phyloP scores from a whole-genome alignment of 2,797 vertebrate genomes.

The Megalops cyprinoides region DNA sequence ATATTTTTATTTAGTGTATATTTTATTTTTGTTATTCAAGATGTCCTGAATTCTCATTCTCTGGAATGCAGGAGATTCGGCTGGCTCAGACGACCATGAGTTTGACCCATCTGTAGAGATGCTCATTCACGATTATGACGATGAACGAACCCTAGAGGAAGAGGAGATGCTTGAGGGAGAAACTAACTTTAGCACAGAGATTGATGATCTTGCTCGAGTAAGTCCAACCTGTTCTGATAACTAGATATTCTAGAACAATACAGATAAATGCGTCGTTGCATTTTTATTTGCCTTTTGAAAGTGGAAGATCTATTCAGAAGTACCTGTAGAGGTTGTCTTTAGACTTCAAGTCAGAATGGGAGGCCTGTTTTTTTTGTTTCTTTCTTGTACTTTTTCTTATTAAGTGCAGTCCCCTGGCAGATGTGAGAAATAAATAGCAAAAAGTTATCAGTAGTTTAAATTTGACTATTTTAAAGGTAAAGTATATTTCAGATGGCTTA shows the following conservation, averaged over 20 bases:
- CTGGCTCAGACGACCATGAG: constrained; percentile 88
- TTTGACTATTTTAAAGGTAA: too few relatives aligned
- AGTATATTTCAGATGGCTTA: too few relatives aligned
- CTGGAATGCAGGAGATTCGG: constrained; percentile 77
- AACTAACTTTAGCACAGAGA: constrained; percentile 82
- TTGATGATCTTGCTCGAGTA: constrained; percentile 85
- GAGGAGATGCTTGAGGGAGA: constrained; percentile 88
- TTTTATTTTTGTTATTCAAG: not conserved
- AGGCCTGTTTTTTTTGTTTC: too few relatives aligned
- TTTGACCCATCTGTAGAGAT: constrained; percentile 89
- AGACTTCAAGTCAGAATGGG: too few relatives aligned
- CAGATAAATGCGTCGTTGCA: not conserved
- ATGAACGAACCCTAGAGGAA: constrained; percentile 86
- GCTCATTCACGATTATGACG: constrained; percentile 89
- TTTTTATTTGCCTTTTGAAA: not conserved
- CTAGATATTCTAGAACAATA: not conserved
- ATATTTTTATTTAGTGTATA: not conserved
- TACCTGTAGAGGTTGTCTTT: not conserved
- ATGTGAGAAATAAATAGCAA: too few relatives aligned
- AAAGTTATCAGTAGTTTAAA: too few relatives aligned
- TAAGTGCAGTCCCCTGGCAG: too few relatives aligned
- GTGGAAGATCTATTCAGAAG: not conserved
- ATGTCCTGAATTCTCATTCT: not conserved
- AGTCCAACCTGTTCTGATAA: constrained; percentile 41
- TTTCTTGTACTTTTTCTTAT: too few relatives aligned